Evolutionary conservation across 64 coral and sea anemone genomes (phyloP), one percentile per base, ranked within the genome.

Genomic region (Stylophora pistillata): DNA sequence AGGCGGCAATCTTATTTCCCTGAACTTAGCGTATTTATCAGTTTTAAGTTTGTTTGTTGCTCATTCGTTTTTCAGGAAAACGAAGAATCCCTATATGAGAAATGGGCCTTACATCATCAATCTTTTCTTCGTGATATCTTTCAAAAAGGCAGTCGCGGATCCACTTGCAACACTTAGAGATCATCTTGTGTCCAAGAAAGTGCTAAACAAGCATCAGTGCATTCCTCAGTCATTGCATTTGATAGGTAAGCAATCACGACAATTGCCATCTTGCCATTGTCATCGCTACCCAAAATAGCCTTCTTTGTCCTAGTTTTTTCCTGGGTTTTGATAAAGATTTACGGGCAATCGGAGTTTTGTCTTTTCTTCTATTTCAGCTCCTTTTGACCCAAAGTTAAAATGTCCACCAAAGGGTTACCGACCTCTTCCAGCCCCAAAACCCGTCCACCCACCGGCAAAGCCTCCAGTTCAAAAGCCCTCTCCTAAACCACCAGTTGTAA

Each of bases 151-250:
- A 21, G 91, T 97, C 1, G 95, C 91, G 10, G 95, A 97, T 83
- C 95, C 95, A 16, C 53, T 97, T 10, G 90, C 95, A 20, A 86
- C 90, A 15, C 54, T 97, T 31, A 78, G 95, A 66, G 95, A 97
- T 26, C 63, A 76, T 56, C 77, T 93, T 15, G 70, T 81, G 1
- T 80, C 77, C 72, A 84, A 84, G 60, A 84, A 84, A 65, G 53
- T 14, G 4, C 17, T 84, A 13, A 33, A 54, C 7, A 68, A 70
- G 16, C 60, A 62, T 53, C 80, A 84, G n/a, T 76, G 93, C 15
- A 86, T 93, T 68, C 64, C 78, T 32, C 88, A 93, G 25, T 85
- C 91, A 68, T 30, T 97, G 31, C 54, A 81, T 59, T 82, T 93
- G 85, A 84, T 97, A 77, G 95, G 95, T 97, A 93, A 78, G 58